Evolutionary conservation across 2,113 vertebrate genomes (phyloP).

Genomic region (Solea senegalensis): DNA sequence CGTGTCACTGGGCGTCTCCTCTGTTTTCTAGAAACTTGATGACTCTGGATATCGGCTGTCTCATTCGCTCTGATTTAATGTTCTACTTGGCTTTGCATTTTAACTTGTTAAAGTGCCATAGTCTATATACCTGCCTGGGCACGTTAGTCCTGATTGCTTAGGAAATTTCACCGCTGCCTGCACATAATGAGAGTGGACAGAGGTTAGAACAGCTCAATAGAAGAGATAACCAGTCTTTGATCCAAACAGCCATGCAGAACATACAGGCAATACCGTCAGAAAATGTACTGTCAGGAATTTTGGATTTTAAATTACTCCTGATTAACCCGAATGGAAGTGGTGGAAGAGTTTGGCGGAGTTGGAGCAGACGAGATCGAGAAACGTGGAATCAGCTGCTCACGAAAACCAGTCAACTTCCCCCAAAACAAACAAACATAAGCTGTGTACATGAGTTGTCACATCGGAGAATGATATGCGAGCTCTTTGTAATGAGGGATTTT

Average conservation of each 20-base stretch:
- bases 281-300: slow-evolving; percentile 90
- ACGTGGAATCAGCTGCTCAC: slow-evolving; percentile 18
- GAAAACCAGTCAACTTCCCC: slow-evolving; percentile 31
- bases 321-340: slow-evolving; percentile 83
- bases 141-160: slow-evolving; percentile 86
- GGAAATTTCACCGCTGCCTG: slow-evolving; percentile 83
- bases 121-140: slow-evolving; percentile 79
- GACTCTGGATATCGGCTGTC: slow-evolving; percentile 35
- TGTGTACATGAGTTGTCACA: slow-evolving; percentile 34
- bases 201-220: slow-evolving; percentile 96
- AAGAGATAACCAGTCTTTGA: slow-evolving; percentile 91
- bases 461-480: slow-evolving; percentile 23
- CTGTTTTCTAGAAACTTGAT: slow-evolving; percentile 14
- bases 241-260: slow-evolving; percentile 90
- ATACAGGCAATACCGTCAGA: slow-evolving; percentile 77
- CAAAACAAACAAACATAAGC: slow-evolving; percentile 1
- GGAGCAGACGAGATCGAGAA: slow-evolving; percentile 38
- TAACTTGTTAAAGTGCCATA: slow-evolving; percentile 71
- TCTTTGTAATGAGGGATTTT: slow-evolving; percentile 54
- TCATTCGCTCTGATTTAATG: slow-evolving; percentile 64
- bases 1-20: slow-evolving; percentile 18
- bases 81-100: slow-evolving; percentile 76
- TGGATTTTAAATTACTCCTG: slow-evolving; percentile 87
- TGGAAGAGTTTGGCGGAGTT: slow-evolving; percentile 61
- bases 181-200: slow-evolving; percentile 92